Evolutionary conservation across 1,140 invertebrate genomes (phyloP).

Genomic region (Solen grandis): DNA sequence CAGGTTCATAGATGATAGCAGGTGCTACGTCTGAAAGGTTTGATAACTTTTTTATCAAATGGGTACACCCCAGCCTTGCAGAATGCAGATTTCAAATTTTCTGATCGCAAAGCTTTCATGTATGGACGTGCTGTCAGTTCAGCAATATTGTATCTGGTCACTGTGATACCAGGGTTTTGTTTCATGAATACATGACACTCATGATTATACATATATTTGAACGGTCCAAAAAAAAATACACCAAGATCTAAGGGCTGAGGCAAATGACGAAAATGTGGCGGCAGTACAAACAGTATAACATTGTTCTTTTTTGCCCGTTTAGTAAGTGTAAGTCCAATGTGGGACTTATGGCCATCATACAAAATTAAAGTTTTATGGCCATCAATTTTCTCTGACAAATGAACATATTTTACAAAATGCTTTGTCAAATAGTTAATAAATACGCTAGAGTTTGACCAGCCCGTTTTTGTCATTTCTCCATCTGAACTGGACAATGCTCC

Average conservation of each 20-base stretch:
- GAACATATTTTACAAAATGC: constrained; percentile 74
- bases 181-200: constrained; percentile 26
- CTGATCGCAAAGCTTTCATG: neutral
- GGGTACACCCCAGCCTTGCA: constrained; percentile 23
- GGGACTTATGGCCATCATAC: constrained; percentile 79
- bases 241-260: constrained; percentile 39
- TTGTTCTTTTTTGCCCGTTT: constrained; percentile 13
- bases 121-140: constrained; percentile 18
- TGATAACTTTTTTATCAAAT: constrained; percentile 12
- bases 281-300: constrained; percentile 35
- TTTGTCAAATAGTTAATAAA: constrained; percentile 81
- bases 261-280: constrained; percentile 18
- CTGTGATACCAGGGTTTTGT: neutral
- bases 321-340: constrained; percentile 43
- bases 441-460: constrained; percentile 79
- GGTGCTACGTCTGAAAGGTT: constrained; percentile 17
- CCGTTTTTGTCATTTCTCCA: constrained; percentile 77
- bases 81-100: constrained; percentile 22
- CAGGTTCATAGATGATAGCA: neutral
- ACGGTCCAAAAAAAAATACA: constrained; percentile 17
- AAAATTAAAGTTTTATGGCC: constrained; percentile 80
- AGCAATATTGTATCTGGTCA: constrained; percentile 26
- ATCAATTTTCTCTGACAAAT: constrained; percentile 64
- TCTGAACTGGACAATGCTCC: constrained; percentile 77
- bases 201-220: constrained; percentile 18